A percentile compares a stretch with the other conserved stretches of the same genome.
Conservation (phyloP, 2,888 invertebrate genomes). For the Leptothorax acervorum region DNA sequence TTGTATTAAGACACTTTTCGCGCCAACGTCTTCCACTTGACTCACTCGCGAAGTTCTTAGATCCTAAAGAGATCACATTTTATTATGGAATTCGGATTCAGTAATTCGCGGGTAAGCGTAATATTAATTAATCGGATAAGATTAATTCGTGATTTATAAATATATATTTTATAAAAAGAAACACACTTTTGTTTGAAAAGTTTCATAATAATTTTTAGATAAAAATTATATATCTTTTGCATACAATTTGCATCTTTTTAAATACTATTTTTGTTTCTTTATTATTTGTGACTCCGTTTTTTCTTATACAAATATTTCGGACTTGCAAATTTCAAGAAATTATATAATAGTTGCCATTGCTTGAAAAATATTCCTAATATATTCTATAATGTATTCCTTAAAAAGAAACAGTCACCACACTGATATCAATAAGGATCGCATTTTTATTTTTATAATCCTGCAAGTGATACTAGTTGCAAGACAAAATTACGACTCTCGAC, state of each 20-base stretch:
- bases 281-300: background rate
- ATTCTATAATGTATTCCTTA: background rate
- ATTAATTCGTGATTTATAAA: background rate
- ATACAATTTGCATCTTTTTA: background rate
- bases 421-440: background rate
- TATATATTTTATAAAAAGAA: background rate
- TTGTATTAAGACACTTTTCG: conserved; percentile 31
- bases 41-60: background rate
- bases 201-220: background rate
- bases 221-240: conserved; percentile 1
- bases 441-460: background rate
- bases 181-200: background rate
- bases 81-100: background rate
- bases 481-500: background rate
- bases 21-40: background rate
- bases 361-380: background rate
- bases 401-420: background rate
- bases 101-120: background rate
- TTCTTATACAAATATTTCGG: background rate
- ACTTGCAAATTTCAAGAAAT: background rate
- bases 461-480: background rate
- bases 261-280: background rate
- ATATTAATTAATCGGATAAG: background rate
- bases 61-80: background rate
- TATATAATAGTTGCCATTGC: background rate